Evolutionary conservation across 2,113 vertebrate genomes (phyloP).

Genomic region (Ia io): DNA sequence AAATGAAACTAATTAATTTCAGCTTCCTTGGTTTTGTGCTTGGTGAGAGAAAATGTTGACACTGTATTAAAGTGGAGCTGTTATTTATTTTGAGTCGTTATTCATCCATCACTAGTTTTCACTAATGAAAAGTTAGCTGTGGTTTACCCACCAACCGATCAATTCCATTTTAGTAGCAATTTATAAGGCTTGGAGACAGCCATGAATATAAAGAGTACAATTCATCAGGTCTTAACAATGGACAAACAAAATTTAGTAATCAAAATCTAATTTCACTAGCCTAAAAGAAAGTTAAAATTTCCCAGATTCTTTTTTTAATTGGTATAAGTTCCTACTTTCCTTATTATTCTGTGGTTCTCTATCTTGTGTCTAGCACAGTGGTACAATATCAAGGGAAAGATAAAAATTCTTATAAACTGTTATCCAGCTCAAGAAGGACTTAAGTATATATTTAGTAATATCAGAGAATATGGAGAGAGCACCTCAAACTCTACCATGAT

Average conservation of each 20-base stretch:
- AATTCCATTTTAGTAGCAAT: conserved; percentile 23
- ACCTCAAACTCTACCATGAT: neutral
- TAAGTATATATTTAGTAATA: neutral
- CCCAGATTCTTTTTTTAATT: neutral
- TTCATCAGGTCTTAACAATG: neutral
- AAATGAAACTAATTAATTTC: neutral
- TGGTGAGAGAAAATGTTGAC: neutral
- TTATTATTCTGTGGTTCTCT: neutral
- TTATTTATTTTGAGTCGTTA: conserved; percentile 46
- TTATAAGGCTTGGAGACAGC: conserved; percentile 15
- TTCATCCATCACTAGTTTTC: conserved; percentile 22
- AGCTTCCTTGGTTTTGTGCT: neutral
- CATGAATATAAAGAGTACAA: neutral
- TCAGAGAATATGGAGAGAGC: neutral
- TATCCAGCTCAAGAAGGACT: neutral
- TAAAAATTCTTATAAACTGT: neutral
- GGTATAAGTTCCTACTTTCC: neutral
- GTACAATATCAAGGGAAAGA: neutral
- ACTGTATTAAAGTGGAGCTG: neutral
- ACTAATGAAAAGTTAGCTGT: conserved; percentile 30
- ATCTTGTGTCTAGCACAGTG: neutral
- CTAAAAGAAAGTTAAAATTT: neutral
- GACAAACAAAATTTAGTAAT: neutral
- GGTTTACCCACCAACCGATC: neutral
- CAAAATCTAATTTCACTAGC: conserved; percentile 26